These are phyloP conservation scores for Lordiphosa clarofinis DNA, from an alignment of 1,140 invertebrate species.

Conservation along the genomic window DNA sequence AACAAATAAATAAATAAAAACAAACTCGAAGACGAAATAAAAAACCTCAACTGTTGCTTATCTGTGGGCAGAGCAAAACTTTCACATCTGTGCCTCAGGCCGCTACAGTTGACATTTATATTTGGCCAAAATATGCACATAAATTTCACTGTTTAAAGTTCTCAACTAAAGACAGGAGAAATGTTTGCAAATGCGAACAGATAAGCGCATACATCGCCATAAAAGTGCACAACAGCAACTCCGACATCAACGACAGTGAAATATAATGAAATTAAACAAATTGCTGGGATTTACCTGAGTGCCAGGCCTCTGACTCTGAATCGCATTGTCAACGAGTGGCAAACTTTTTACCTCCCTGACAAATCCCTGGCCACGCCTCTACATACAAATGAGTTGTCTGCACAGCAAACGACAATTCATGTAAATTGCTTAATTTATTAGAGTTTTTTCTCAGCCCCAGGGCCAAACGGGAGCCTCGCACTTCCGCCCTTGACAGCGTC, in stretches of 20 bases:
- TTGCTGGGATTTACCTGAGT: constrained; percentile 46
- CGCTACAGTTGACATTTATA: constrained; percentile 44
- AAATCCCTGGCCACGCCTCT: constrained; percentile 48
- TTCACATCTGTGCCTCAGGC: constrained; percentile 23
- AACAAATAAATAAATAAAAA: constrained; percentile 1
- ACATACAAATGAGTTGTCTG: constrained; percentile 71
- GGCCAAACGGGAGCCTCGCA: constrained; percentile 31
- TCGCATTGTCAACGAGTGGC: constrained; percentile 55
- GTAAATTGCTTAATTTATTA: constrained; percentile 78
- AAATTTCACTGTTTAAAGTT: constrained; percentile 45
- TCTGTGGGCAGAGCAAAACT: constrained; percentile 37
- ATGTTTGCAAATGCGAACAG: constrained; percentile 59
- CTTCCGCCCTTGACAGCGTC: constrained; percentile 66
- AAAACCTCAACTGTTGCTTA: constrained; percentile 71
- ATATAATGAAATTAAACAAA: constrained; percentile 70
- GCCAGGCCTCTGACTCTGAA: constrained; percentile 23
- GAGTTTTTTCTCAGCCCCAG: constrained; percentile 45
- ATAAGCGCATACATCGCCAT: constrained; percentile 45
- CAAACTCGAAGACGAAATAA: constrained; percentile 7
- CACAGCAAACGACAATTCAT: constrained; percentile 72
- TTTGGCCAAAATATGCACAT: constrained; percentile 67
- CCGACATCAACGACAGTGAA: constrained; percentile 32
- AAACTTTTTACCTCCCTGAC: constrained; percentile 44
- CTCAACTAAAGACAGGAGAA: constrained; percentile 18
- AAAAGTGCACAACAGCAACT: constrained; percentile 14